A percentile compares a stretch with the other conserved stretches of the same genome.
These are phyloP conservation scores for Phragmatobia fuliginosa DNA, from an alignment of 2,888 invertebrate genomes.

Conservation along the genomic window DNA sequence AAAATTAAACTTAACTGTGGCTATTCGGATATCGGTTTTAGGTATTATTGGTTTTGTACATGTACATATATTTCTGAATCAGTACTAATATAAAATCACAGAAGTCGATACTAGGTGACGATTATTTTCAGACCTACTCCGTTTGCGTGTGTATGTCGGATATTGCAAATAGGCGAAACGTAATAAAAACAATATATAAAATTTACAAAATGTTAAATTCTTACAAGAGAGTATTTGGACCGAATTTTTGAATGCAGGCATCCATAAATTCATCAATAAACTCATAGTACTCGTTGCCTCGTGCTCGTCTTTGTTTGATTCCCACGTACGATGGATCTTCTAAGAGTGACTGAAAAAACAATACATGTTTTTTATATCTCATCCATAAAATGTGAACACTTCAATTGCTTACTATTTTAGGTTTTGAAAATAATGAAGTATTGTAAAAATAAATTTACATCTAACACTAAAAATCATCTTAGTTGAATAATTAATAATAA, in stretches of 20 bases:
- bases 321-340: slow-evolving; percentile 97
- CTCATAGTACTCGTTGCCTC: slow-evolving; percentile 93
- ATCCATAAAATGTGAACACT: background rate
- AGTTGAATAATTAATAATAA: background rate
- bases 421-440: background rate
- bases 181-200: background rate
- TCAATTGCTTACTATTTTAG: background rate
- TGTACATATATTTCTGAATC: too few species aligned
- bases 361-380: background rate
- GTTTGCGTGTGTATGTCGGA: too few species aligned
- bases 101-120: too few species aligned
- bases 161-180: too few species aligned
- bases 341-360: slow-evolving; percentile 87
- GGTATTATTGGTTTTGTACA: too few species aligned
- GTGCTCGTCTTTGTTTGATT: slow-evolving; percentile 91
- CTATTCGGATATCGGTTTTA: too few species aligned
- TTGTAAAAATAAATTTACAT: background rate
- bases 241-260: slow-evolving; percentile 92
- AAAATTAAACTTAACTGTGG: too few species aligned
- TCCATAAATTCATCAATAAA: slow-evolving; percentile 98
- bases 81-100: too few species aligned
- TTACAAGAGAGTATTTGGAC: slow-evolving; percentile 91
- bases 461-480: background rate
- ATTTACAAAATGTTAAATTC: slow-evolving; percentile 35
- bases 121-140: too few species aligned